These are phyloP conservation scores for Pyrrhia umbra DNA, from an alignment of 2,888 invertebrate genomes.

Conservation along the genomic window DNA sequence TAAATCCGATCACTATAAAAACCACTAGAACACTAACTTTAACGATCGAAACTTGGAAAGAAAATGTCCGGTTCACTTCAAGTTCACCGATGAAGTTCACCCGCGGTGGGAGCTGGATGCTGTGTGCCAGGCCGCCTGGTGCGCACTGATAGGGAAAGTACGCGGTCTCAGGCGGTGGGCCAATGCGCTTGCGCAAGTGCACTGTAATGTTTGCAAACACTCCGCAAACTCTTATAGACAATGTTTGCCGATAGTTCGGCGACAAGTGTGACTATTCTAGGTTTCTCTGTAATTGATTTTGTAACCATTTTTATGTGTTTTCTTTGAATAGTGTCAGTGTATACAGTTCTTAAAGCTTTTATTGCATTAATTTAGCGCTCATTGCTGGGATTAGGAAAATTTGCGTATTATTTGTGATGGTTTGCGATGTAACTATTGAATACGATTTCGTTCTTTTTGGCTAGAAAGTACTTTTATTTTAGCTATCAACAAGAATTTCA, in stretches of 20 bases:
- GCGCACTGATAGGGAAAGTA: constrained; percentile 46
- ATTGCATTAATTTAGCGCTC: background rate
- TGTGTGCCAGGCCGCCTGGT: constrained; percentile 28
- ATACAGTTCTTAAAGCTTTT: constrained; percentile 7
- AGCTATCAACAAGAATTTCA: no score
- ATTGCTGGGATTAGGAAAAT: background rate
- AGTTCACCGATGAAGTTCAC: constrained; percentile 42
- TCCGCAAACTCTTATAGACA: constrained; percentile 33
- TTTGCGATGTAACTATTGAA: no score
- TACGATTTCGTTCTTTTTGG: no score
- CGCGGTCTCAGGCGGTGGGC: constrained; percentile 13
- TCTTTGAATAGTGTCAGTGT: constrained; percentile 3
- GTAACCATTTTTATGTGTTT: constrained; percentile 23
- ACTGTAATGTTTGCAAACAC: constrained; percentile 46
- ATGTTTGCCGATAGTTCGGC: constrained; percentile 31
- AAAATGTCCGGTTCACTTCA: constrained; percentile 28
- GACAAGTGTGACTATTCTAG: constrained; percentile 19
- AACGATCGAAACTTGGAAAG: constrained; percentile 16
- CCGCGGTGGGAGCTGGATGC: constrained; percentile 19
- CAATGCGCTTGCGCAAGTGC: constrained; percentile 53
- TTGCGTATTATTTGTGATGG: no score
- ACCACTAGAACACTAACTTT: constrained; percentile 19
- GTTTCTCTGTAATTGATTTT: constrained; percentile 26
- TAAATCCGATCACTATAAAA: background rate
- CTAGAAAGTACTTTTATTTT: no score